These are phyloP conservation scores for Octopus bimaculoides DNA, from an alignment of 1,140 invertebrate species.

Conservation along the genomic window DNA sequence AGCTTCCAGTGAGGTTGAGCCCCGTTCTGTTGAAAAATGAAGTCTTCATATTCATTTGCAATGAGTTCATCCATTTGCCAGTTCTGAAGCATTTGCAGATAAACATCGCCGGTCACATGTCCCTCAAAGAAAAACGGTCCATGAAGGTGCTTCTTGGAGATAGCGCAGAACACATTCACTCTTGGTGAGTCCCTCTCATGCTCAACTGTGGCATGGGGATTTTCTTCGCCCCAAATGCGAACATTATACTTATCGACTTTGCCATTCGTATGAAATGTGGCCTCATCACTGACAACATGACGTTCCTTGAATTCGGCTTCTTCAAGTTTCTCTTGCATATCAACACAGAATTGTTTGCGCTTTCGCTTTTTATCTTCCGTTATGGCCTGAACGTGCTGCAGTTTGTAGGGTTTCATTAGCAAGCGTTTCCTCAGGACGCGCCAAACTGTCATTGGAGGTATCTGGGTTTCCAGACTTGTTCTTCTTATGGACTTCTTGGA, in stretches of 20 bases:
- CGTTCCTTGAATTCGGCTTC: no score
- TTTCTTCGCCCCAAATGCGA: not conserved
- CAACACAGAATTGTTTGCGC: not conserved
- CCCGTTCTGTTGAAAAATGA: slow-evolving; percentile 3
- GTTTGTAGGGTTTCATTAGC: not conserved
- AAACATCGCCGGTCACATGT: slow-evolving; percentile 3
- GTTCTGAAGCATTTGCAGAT: slow-evolving; percentile 4
- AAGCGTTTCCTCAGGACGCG: not conserved
- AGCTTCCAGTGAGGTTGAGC: slow-evolving; percentile 11
- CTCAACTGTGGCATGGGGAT: not conserved
- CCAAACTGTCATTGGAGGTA: not conserved
- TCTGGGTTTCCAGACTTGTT: no score
- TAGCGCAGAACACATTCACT: not conserved
- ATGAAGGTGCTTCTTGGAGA: not conserved
- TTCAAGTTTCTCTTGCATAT: not conserved
- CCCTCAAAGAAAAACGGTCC: slow-evolving; percentile 6
- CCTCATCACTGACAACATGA: not conserved
- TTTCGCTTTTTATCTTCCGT: not conserved
- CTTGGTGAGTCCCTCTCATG: not conserved
- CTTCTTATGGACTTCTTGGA: no score
- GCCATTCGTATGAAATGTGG: not conserved
- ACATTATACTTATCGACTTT: not conserved
- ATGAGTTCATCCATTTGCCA: not conserved
- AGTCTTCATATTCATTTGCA: slow-evolving; percentile 2
- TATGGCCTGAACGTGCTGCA: not conserved